Conservation (phyloP, 2,797 vertebrate genomes). For the Dendrocincla fuliginosa region DNA sequence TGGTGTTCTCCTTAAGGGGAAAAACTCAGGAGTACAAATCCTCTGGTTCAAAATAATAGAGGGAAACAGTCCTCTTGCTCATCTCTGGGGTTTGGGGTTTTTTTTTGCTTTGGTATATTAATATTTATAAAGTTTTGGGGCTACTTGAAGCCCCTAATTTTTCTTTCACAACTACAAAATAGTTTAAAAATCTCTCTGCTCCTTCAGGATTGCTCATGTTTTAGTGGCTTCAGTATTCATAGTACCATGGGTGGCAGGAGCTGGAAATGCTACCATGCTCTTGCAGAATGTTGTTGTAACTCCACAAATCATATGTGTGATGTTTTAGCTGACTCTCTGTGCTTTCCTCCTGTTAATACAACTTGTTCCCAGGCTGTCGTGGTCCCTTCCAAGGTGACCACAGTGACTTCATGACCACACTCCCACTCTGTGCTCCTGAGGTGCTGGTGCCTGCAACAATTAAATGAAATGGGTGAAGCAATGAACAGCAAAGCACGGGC, state of each 20-base stretch:
- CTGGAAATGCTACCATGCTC: neutral
- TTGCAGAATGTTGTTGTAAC: neutral
- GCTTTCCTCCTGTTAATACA: neutral
- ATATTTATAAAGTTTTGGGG: neutral
- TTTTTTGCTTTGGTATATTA: neutral
- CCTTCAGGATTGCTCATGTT: rapidly evolving
- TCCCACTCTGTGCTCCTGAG: neutral
- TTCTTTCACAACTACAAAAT: neutral
- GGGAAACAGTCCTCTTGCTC: neutral
- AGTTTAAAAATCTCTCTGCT: neutral
- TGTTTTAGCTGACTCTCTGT: neutral
- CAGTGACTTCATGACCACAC: neutral
- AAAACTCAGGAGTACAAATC: neutral
- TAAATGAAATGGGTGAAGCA: neutral
- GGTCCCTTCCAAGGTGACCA: neutral
- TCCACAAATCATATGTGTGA: neutral
- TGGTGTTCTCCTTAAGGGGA: neutral
- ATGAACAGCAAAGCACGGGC: neutral
- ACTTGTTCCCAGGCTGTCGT: neutral
- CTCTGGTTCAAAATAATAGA: neutral
- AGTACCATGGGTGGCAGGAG: neutral
- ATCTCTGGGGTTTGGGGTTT: neutral
- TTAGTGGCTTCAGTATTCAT: neutral
- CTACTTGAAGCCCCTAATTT: neutral
- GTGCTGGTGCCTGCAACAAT: rapidly evolving